These are phyloP conservation scores for Gymnarchus niloticus DNA, from an alignment of 2,113 vertebrate species.

Conservation along the genomic window DNA sequence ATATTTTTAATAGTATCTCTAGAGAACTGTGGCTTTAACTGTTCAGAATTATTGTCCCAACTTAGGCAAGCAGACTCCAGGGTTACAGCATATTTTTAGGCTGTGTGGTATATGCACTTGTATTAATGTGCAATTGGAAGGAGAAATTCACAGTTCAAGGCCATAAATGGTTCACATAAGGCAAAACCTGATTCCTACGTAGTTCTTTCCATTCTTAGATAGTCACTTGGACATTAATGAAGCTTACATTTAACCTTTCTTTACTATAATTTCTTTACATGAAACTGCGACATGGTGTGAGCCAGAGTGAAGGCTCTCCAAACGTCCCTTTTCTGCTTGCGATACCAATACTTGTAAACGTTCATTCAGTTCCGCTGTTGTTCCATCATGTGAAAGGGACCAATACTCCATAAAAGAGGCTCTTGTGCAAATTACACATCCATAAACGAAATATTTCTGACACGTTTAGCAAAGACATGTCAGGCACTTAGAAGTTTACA, in stretches of 20 bases:
- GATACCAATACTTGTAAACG: too few species aligned
- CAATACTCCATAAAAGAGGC: too few species aligned
- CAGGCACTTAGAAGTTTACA: neutral
- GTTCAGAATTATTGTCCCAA: neutral
- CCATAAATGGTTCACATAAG: neutral
- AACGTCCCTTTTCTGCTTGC: too few species aligned
- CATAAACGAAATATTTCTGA: neutral
- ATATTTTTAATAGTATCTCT: constrained; percentile 8
- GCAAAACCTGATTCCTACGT: neutral
- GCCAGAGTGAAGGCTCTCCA: neutral
- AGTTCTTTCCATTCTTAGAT: neutral
- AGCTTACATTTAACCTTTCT: neutral
- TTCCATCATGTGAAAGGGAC: too few species aligned
- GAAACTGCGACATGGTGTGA: neutral
- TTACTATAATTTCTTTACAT: neutral
- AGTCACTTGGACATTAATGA: neutral
- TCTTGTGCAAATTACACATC: too few species aligned
- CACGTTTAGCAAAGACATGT: neutral
- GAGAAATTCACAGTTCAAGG: neutral
- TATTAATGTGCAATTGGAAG: neutral
- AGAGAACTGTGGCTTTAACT: neutral
- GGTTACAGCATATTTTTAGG: neutral
- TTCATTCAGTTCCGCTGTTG: too few species aligned
- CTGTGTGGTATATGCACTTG: neutral
- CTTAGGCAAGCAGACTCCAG: neutral